Percentiles rank a stretch among this genome's conserved stretches.
phyloP scores from a whole-genome alignment of 2,888 invertebrate genomes.

The Tridacna crocea region DNA sequence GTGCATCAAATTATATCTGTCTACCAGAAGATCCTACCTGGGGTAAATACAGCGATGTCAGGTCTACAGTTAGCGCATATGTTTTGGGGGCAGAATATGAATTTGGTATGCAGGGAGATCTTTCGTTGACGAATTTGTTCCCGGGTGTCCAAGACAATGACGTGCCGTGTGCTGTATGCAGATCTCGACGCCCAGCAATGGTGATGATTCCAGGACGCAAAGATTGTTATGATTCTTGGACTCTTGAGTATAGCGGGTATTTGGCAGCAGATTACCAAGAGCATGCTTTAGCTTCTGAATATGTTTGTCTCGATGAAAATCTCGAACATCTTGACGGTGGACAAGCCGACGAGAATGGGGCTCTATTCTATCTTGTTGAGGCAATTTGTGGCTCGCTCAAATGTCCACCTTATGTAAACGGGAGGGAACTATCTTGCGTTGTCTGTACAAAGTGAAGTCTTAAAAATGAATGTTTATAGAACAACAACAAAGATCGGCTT shows the following conservation, averaged over 20 bases:
- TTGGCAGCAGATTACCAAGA: conserved; percentile 4
- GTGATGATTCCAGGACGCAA: conserved; percentile 58
- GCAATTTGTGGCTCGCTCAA: conserved; percentile 13
- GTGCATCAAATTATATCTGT: conserved; percentile 24
- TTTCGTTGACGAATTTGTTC: conserved; percentile 9
- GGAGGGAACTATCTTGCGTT: conserved; percentile 18
- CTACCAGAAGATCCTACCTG: conserved; percentile 3
- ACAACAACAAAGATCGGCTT: no score
- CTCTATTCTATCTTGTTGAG: conserved; percentile 9
- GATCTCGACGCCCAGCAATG: background rate
- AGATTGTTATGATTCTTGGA: conserved; percentile 51
- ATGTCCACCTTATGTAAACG: no score
- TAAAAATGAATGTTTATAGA: no score
- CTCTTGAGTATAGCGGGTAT: conserved; percentile 54
- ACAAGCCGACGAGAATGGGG: background rate
- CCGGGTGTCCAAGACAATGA: background rate
- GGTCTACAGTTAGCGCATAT: background rate
- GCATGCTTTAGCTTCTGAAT: background rate
- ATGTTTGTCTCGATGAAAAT: conserved; percentile 13
- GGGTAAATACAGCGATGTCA: background rate
- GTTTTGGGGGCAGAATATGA: conserved; percentile 26
- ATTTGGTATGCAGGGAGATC: background rate
- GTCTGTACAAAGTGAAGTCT: conserved; percentile 25
- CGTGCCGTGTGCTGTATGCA: conserved; percentile 21
- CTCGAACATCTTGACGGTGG: conserved; percentile 7